Percentiles rank a stretch among this genome's conserved stretches.
Conservation (phyloP, 1,140 invertebrate genomes). For the Mamestra configurata region DNA sequence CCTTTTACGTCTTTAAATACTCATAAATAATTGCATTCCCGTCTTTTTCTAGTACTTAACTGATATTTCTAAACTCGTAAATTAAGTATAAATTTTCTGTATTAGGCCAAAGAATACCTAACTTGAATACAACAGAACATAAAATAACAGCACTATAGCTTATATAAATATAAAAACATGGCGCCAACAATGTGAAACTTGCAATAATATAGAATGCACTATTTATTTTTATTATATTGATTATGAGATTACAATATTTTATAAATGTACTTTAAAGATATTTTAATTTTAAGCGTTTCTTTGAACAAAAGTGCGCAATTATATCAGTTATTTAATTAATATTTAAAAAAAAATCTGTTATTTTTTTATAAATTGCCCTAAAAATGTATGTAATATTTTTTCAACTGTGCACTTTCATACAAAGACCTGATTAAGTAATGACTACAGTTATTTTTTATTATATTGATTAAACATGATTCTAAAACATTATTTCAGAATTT, state of each 20-base stretch:
- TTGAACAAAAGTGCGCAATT: neutral
- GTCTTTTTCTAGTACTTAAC: too few relatives aligned
- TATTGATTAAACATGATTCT: neutral
- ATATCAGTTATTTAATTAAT: neutral
- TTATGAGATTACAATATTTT: slow-evolving; percentile 1
- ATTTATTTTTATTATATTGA: neutral
- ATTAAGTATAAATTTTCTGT: too few relatives aligned
- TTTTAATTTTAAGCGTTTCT: neutral
- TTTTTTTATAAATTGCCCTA: neutral
- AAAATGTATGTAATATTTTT: neutral
- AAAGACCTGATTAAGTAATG: neutral
- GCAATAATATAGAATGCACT: neutral
- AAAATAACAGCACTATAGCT: neutral
- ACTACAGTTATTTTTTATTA: neutral
- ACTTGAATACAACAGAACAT: neutral
- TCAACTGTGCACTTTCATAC: neutral
- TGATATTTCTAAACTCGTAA: too few relatives aligned
- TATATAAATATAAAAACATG: neutral
- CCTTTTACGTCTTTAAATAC: too few relatives aligned
- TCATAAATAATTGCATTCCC: too few relatives aligned
- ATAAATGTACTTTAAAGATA: neutral
- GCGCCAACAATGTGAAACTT: neutral
- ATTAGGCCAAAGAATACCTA: too few relatives aligned
- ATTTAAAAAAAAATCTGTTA: neutral
- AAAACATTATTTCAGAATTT: neutral